Evolutionary conservation across 2,888 invertebrate species (phyloP).

Genomic region (Metopia argyrocephala): DNA sequence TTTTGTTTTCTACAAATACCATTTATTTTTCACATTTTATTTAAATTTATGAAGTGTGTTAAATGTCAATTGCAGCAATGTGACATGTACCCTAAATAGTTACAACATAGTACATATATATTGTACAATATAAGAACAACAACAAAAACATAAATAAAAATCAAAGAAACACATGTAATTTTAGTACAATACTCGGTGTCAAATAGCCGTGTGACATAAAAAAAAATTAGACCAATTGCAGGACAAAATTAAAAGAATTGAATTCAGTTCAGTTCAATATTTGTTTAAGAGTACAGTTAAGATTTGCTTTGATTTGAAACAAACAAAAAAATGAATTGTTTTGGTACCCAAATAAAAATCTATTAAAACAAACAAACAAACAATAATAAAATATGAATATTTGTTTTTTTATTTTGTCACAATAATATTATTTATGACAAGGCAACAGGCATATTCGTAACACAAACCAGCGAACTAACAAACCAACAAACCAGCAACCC

Average conservation of each 20-base stretch:
- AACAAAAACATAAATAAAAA: conserved; percentile 8
- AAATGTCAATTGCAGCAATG: conserved; percentile 60
- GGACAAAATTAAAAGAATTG: not conserved
- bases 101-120: conserved; percentile 31
- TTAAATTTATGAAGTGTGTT: conserved; percentile 61
- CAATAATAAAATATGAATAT: conserved; percentile 10
- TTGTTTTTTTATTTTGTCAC: conserved; percentile 28
- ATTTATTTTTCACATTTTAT: conserved; percentile 14
- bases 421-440: conserved; percentile 62
- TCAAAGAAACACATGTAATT: conserved; percentile 55
- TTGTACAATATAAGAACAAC: conserved; percentile 10
- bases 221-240: conserved; percentile 44
- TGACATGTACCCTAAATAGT: conserved; percentile 58
- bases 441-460: conserved; percentile 31
- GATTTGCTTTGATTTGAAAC: not conserved
- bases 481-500: conserved; percentile 31
- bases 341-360: not conserved
- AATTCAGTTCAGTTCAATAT: conserved; percentile 27
- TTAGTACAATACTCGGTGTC: conserved; percentile 57
- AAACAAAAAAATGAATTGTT: not conserved
- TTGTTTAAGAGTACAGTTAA: not conserved
- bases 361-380: not conserved
- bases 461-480: conserved; percentile 17
- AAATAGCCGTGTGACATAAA: conserved; percentile 54
- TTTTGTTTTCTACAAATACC: conserved; percentile 5